Base-by-base conservation (phyloP, 2,888 invertebrate genomes). In the Synergus laeviventris region DNA sequence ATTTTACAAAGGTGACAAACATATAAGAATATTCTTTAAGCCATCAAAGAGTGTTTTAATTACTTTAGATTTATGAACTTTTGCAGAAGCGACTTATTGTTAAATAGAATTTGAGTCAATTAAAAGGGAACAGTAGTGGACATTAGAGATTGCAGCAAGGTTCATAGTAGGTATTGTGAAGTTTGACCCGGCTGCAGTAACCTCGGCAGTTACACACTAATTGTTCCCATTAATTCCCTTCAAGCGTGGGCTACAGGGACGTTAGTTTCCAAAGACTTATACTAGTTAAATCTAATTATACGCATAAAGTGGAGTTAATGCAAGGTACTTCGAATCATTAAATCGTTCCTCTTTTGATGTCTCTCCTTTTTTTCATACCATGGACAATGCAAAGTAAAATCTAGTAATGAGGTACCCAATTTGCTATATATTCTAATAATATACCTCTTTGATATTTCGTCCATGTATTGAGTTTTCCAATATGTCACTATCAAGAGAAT, bases 211-310 rank as follows among this genome's bases (percentile, higher is more conserved):
- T 66, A 42, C 66, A 66, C 24, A 45, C 66, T 66, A 66, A 66
- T 66, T 66, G 66, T 45, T 66, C 16, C 66, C 66, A 66, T 66
- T 66, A 66, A 21, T 66, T 66, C 45, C 66, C 66, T 66, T 66
- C 66, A 66, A 66, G 66, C 45, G 24, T 24, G 45, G 24, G 24
- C 45, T n/a, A 66, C 66, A 66, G 66, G 45, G 66, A 45, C 45
- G 66, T 66, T 66, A 66, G 42, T 64, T 64, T 64, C 66, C 16
- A 42, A 66, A 66, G 66, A 66, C 45, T 66, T 66, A 45, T 66
- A 45, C 24, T 21, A 42, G 45, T 66, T 24, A 24, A 45, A 45
- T 39, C 16, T 66, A 66, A 66, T 66, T 66, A 66, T 45, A 24
- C 16, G 16, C 16, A 42, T 14, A 45, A 45, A 45, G 61, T 61